phyloP scores from a whole-genome alignment of 1,140 invertebrate genomes.

The Drosophila micromelanica region DNA sequence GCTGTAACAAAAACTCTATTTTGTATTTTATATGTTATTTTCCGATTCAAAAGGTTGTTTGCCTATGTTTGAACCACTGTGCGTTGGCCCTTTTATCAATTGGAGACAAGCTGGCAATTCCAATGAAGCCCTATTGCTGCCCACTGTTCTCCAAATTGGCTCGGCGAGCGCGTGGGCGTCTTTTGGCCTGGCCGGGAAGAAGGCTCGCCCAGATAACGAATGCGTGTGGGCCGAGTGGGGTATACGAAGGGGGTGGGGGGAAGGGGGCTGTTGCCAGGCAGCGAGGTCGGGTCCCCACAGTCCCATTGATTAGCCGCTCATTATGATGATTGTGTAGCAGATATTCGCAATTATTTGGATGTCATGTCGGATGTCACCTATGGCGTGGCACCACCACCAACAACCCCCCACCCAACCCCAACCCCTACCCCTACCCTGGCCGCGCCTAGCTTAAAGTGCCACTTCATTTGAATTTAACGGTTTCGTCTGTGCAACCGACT shows the following conservation, averaged over 20 bases:
- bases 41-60: too few species aligned
- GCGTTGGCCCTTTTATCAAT: constrained; percentile 49
- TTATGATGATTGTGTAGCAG: constrained; percentile 25
- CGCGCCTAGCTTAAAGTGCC: constrained; percentile 12
- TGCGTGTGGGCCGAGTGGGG: not conserved
- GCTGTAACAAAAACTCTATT: too few species aligned
- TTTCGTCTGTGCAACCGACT: constrained; percentile 1
- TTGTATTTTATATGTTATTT: too few species aligned
- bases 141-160: constrained; percentile 69
- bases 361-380: constrained; percentile 2
- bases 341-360: constrained; percentile 26
- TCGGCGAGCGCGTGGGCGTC: constrained; percentile 64
- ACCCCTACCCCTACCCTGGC: too few species aligned
- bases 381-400: not conserved
- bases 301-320: constrained; percentile 41
- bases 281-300: constrained; percentile 3
- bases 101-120: constrained; percentile 78
- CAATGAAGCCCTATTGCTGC: constrained; percentile 76
- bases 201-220: constrained; percentile 22
- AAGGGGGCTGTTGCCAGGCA: constrained; percentile 28
- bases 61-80: too few species aligned
- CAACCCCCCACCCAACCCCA: too few species aligned
- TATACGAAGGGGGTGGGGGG: not conserved
- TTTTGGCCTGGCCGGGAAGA: not conserved
- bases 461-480: constrained; percentile 50